Base-by-base conservation (phyloP, 1,140 invertebrate species). In the Wiebesia pumilae region DNA sequence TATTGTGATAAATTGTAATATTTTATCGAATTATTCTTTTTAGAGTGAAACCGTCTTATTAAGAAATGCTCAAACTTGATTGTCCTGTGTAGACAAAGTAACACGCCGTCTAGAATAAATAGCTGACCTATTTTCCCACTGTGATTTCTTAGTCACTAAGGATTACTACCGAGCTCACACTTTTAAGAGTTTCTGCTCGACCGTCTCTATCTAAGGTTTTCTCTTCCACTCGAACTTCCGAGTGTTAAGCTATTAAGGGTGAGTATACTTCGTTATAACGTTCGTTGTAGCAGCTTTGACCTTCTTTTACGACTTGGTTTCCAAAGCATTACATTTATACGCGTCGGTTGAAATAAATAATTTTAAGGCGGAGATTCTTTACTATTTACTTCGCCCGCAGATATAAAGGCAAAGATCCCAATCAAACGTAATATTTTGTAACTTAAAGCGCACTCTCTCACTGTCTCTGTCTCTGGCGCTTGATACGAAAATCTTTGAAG, bases 21-120 rank as follows among this genome's bases (percentile, higher is more conserved):
- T 1, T 33, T 67, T 67, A 67, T 24, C 65, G 19, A 77, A 33
- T 21, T 27, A 30, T 30, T 1, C 2, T 19, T 38, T 40, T 9
- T 16, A 30, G 75, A 51, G 24, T 7, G 24, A 77, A 77, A 77
- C 40, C 43, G 2, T 77, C 43, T 47, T 77, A 77, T 77, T 77
- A 0, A 51, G 33, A 77, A 77, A 73, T 35, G 12, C 51, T 78
- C 40, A 35, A 73, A 27, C 69, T 73, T n/a, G 3, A n/a, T 2
- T 30, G 54, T 43, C 43, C 0, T 35, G 9, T 38, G n/a, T 38
- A 51, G 81, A 33, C 58, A 78, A 84, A 84, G 58, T 67, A 79
- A 79, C 67, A 67, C 79, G 40, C 62, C 30, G 75, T 51, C 40
- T 79, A 79, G 75, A 69, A 84, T 84, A 84, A 84, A 79, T 79